A percentile compares a stretch with the other conserved stretches of the same genome.
These are phyloP conservation scores for Chloroceryle amazona DNA, from an alignment of 2,797 vertebrate genomes.

Conservation along the genomic window DNA sequence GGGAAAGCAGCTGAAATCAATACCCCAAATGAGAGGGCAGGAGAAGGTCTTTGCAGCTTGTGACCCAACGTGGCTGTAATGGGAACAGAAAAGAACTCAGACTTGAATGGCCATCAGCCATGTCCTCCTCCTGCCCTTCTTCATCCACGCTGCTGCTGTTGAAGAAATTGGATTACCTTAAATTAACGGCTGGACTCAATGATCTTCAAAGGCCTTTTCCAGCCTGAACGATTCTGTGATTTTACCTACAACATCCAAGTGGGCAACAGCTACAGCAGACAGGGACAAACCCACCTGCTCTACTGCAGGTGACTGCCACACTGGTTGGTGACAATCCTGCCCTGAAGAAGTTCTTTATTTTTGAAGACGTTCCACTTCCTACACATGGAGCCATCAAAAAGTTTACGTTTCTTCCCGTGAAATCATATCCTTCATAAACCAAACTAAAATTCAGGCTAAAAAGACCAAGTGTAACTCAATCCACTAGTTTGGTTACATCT, in stretches of 20 bases:
- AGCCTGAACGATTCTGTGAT: neutral
- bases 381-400: neutral
- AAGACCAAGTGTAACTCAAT: neutral
- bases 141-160: neutral
- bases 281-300: neutral
- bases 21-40: neutral
- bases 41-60: neutral
- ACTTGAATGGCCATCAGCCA: neutral
- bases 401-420: neutral
- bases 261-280: neutral
- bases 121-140: neutral
- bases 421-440: neutral
- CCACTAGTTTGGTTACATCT: neutral
- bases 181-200: neutral
- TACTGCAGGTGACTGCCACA: fast-evolving
- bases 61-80: neutral
- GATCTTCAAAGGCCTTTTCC: neutral
- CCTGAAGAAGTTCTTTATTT: neutral
- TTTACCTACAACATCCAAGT: neutral
- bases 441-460: neutral
- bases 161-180: too few species aligned
- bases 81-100: neutral
- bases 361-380: neutral
- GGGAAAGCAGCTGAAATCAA: neutral
- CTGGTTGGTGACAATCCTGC: neutral